Percentiles rank a stretch among this genome's conserved stretches.
phyloP scores from a whole-genome alignment of 2,113 vertebrate species.

The Laterallus jamaicensis region DNA sequence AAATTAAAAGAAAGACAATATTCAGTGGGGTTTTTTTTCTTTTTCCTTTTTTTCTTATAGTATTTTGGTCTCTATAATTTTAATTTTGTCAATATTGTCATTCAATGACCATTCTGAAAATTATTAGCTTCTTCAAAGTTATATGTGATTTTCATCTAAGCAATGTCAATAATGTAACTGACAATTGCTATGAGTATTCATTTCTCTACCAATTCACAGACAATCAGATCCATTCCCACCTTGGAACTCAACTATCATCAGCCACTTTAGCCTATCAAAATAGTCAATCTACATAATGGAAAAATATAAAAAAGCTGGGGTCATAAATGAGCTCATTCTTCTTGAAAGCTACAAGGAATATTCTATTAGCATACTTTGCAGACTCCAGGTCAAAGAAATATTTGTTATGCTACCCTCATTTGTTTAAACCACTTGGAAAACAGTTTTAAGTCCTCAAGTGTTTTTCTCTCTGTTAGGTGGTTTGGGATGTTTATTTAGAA shows the following conservation, averaged over 20 bases:
- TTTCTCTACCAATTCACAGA: conserved; percentile 55
- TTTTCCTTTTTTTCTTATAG: background rate
- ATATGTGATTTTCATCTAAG: conserved; percentile 56
- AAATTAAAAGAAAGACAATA: conserved; percentile 25
- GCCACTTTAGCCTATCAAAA: conserved; percentile 65
- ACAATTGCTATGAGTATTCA: conserved; percentile 54
- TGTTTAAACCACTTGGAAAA: conserved; percentile 11
- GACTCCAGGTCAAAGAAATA: conserved; percentile 30
- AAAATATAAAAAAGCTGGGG: conserved; percentile 35
- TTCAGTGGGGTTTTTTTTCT: background rate
- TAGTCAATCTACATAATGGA: conserved; percentile 63
- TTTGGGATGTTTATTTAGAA: background rate
- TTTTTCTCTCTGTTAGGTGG: background rate
- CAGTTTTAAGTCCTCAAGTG: background rate
- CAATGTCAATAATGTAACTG: conserved; percentile 34
- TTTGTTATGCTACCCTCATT: background rate
- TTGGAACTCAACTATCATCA: conserved; percentile 51
- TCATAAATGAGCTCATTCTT: conserved; percentile 40
- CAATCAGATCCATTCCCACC: conserved; percentile 52
- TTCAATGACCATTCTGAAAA: conserved; percentile 41
- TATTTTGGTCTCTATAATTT: conserved; percentile 4
- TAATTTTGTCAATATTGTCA: conserved; percentile 28
- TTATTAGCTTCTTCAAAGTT: conserved; percentile 43
- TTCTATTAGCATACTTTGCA: conserved; percentile 23
- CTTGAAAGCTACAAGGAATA: conserved; percentile 37